These are phyloP conservation scores for Himalopsyche kuldschensis DNA, from an alignment of 2,888 invertebrate species.

Conservation along the genomic window DNA sequence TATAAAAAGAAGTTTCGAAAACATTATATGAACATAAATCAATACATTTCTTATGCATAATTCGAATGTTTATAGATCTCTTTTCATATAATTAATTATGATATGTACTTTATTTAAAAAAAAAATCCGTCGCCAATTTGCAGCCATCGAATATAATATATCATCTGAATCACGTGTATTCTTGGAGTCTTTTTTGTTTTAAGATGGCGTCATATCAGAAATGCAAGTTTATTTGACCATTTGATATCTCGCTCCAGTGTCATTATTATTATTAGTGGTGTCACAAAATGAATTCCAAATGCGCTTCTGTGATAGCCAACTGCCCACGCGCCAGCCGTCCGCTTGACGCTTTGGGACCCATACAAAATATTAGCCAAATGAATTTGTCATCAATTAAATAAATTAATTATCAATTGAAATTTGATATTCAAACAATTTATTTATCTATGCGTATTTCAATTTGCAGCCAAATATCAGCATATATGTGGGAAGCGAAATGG, in stretches of 20 bases:
- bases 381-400: neutral
- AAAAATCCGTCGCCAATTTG: too few relatives aligned
- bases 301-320: neutral
- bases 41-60: too few relatives aligned
- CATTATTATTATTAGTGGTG: neutral
- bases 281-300: neutral
- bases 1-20: too few relatives aligned
- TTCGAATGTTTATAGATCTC: too few relatives aligned
- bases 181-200: neutral
- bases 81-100: too few relatives aligned
- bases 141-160: too few relatives aligned
- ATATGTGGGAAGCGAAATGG: neutral
- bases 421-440: neutral
- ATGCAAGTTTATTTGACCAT: neutral
- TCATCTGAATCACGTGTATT: too few relatives aligned
- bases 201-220: neutral
- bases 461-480: neutral
- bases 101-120: too few relatives aligned
- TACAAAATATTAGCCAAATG: neutral
- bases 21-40: too few relatives aligned
- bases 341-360: neutral
- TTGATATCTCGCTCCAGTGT: neutral
- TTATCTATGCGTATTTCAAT: neutral
- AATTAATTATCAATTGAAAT: neutral
- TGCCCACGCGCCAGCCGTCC: neutral